phyloP scores from a whole-genome alignment of 2,888 invertebrate species.

The Cenopis cana region DNA sequence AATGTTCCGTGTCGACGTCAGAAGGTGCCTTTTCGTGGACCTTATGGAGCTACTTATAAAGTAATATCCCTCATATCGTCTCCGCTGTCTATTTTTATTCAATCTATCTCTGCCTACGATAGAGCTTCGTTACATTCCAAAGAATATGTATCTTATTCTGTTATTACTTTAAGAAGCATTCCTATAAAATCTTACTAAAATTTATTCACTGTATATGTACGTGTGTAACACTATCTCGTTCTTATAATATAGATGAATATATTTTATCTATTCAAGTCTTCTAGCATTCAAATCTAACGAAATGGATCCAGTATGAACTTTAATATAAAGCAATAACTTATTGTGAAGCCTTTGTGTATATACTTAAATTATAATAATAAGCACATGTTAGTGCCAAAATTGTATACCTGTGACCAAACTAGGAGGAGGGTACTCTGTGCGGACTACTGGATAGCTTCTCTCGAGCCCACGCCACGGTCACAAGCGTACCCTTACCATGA shows the following conservation, averaged over 20 bases:
- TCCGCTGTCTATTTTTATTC: slow-evolving; percentile 47
- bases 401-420: slow-evolving; percentile 57
- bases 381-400: slow-evolving; percentile 78
- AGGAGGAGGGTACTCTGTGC: slow-evolving; percentile 18
- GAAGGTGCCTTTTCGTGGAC: slow-evolving; percentile 75
- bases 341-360: slow-evolving; percentile 73
- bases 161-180: slow-evolving; percentile 72
- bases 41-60: slow-evolving; percentile 61
- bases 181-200: slow-evolving; percentile 59
- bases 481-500: too few relatives aligned
- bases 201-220: slow-evolving; percentile 61
- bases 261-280: slow-evolving; percentile 38
- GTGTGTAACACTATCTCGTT: slow-evolving; percentile 67
- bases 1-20: slow-evolving; percentile 62
- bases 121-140: slow-evolving; percentile 82
- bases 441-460: neutral
- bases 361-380: slow-evolving; percentile 63
- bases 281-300: slow-evolving; percentile 29
- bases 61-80: slow-evolving; percentile 56
- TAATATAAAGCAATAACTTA: slow-evolving; percentile 75
- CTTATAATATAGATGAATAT: slow-evolving; percentile 48
- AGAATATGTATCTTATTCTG: slow-evolving; percentile 71
- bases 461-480: neutral
- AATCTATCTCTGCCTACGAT: slow-evolving; percentile 53
- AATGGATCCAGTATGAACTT: slow-evolving; percentile 45